Conservation (phyloP, 1,140 invertebrate species). For the Aphaenogaster rudis region DNA sequence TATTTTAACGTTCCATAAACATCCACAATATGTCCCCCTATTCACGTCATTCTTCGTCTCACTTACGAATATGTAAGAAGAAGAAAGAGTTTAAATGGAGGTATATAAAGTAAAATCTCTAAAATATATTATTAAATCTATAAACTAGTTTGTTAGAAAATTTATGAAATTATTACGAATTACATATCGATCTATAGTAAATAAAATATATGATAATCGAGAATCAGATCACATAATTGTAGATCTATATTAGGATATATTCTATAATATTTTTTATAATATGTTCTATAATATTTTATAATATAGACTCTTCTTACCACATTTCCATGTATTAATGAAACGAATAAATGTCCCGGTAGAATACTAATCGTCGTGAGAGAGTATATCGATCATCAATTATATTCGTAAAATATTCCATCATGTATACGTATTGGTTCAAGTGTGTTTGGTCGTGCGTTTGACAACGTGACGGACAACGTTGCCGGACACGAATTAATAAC, state of each 20-base stretch:
- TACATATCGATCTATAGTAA: background rate
- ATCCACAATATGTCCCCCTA: background rate
- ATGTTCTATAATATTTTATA: too few relatives aligned
- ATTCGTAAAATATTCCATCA: slow-evolving; percentile 33
- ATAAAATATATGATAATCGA: background rate
- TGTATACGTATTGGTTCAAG: slow-evolving; percentile 20
- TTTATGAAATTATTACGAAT: background rate
- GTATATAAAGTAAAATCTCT: background rate
- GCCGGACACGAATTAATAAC: slow-evolving; percentile 47
- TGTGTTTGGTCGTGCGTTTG: slow-evolving; percentile 40
- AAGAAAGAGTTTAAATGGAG: background rate
- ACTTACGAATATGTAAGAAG: background rate
- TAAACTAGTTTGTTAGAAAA: background rate
- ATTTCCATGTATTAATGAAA: background rate
- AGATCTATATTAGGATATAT: background rate
- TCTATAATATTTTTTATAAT: background rate
- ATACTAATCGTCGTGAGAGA: slow-evolving; percentile 17
- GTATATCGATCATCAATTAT: slow-evolving; percentile 41
- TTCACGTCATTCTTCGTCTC: background rate
- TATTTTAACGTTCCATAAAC: background rate
- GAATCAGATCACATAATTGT: background rate
- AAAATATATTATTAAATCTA: background rate
- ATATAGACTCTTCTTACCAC: background rate
- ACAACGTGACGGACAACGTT: slow-evolving; percentile 47
- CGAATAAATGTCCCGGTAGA: slow-evolving; percentile 30